phyloP scores from a whole-genome alignment of 2,888 invertebrate genomes.

The Chesias legatella region DNA sequence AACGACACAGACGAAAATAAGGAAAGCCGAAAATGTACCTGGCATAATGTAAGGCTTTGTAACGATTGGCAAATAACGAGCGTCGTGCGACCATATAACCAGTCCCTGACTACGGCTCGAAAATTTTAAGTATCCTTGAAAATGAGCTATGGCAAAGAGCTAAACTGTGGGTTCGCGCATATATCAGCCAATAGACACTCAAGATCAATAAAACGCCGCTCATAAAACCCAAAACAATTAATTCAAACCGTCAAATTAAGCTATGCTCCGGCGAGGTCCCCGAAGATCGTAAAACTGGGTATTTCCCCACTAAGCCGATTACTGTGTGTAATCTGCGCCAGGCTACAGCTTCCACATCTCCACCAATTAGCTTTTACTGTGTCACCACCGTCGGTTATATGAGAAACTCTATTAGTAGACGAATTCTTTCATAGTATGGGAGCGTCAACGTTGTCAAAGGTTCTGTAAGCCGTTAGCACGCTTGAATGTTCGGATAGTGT shows the following conservation, averaged over 20 bases:
- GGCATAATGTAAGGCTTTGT: too few relatives aligned
- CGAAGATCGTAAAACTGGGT: slow-evolving; percentile 45
- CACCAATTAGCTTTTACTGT: slow-evolving; percentile 51
- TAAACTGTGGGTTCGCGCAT: too few relatives aligned
- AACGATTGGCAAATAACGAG: too few relatives aligned
- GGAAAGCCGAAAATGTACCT: too few relatives aligned
- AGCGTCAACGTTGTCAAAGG: neutral
- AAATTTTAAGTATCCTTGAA: too few relatives aligned
- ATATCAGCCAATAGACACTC: neutral
- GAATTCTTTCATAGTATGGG: slow-evolving; percentile 10
- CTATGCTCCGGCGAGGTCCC: slow-evolving; percentile 9
- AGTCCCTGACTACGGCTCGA: too few relatives aligned
- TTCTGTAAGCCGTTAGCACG: too few relatives aligned
- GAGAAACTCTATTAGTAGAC: slow-evolving; percentile 13
- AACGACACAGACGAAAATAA: too few relatives aligned
- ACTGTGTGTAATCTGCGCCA: slow-evolving; percentile 54
- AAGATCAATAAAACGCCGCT: neutral
- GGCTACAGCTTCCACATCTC: slow-evolving; percentile 42
- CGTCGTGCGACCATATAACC: too few relatives aligned
- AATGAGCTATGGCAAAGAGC: too few relatives aligned
- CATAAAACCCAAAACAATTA: slow-evolving; percentile 5
- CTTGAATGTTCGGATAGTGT: too few relatives aligned
- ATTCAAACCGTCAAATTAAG: neutral
- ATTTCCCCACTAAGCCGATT: slow-evolving; percentile 59
- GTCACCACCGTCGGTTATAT: slow-evolving; percentile 23